A percentile compares a stretch with the other conserved stretches of the same genome.
Evolutionary conservation across 2,113 vertebrate genomes (phyloP).

Genomic region (Lasiurus cinereus): DNA sequence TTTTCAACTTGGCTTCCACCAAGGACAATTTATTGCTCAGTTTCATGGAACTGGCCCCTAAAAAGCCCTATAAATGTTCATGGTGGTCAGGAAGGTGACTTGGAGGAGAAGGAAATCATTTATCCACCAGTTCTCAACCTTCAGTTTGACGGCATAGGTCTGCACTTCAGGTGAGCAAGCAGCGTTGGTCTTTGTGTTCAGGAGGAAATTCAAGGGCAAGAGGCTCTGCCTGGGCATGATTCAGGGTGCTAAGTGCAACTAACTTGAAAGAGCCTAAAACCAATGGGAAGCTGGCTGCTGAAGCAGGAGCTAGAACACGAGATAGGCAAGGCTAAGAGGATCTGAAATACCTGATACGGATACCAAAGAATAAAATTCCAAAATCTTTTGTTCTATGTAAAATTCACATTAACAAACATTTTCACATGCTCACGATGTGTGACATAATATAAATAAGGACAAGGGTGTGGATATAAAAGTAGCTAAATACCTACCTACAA

Average conservation of each 20-base stretch:
- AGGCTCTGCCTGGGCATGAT: background rate
- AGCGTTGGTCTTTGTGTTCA: background rate
- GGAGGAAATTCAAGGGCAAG: background rate
- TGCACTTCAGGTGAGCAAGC: background rate
- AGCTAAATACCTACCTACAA: background rate
- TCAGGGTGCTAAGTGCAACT: background rate
- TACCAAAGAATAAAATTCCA: background rate
- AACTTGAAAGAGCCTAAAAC: background rate
- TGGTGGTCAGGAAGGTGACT: accelerated
- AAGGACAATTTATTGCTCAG: background rate
- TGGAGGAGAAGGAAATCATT: background rate
- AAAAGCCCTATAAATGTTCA: background rate
- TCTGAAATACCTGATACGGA: background rate
- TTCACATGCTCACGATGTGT: background rate
- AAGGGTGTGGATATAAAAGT: background rate
- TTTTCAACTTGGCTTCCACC: background rate
- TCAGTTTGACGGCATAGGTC: background rate
- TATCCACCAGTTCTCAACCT: background rate
- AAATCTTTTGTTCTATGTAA: background rate
- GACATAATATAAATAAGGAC: background rate
- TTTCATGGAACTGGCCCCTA: background rate
- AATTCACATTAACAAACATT: background rate
- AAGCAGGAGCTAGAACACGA: background rate
- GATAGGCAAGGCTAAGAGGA: background rate
- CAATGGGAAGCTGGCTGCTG: background rate